Evolutionary conservation across 1,140 invertebrate species (phyloP).

Genomic region (Megathymus violae): DNA sequence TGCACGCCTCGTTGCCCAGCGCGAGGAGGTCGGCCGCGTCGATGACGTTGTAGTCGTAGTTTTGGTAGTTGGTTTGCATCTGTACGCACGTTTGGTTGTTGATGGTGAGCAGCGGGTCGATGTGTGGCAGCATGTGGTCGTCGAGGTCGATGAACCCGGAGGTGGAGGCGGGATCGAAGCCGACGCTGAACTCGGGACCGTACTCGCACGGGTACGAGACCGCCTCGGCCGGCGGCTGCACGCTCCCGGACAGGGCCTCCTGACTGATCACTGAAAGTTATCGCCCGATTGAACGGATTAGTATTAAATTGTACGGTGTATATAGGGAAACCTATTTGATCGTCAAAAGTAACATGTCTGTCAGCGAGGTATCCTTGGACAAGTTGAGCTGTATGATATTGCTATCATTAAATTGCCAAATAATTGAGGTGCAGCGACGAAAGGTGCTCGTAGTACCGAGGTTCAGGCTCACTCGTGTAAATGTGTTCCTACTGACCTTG

Average conservation of each 20-base stretch:
- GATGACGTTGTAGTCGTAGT: constrained; percentile 13
- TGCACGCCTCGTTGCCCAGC: neutral
- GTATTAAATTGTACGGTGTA: no score
- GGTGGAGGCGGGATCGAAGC: constrained; percentile 19
- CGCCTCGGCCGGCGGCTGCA: neutral
- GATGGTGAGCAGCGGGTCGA: constrained; percentile 66
- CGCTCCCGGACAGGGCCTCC: constrained; percentile 7
- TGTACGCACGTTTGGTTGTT: constrained; percentile 30
- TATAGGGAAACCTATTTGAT: no score
- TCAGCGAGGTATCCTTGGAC: no score
- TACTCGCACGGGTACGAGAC: constrained; percentile 55
- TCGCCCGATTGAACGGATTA: no score
- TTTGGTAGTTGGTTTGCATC: neutral
- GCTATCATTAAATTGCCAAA: no score
- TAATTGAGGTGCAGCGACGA: no score
- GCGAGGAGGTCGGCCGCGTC: neutral
- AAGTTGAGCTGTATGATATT: no score
- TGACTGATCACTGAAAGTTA: constrained; percentile 26
- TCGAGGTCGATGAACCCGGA: constrained; percentile 54
- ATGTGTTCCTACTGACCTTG: no score
- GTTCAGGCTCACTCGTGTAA: no score
- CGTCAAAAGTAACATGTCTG: no score
- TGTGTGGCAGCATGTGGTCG: constrained; percentile 65
- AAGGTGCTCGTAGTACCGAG: no score
- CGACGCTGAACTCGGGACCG: constrained; percentile 64